A percentile compares a stretch with the other conserved stretches of the same genome.
Conservation (phyloP, 2,888 invertebrate species). For the Dendrolimus pini region DNA sequence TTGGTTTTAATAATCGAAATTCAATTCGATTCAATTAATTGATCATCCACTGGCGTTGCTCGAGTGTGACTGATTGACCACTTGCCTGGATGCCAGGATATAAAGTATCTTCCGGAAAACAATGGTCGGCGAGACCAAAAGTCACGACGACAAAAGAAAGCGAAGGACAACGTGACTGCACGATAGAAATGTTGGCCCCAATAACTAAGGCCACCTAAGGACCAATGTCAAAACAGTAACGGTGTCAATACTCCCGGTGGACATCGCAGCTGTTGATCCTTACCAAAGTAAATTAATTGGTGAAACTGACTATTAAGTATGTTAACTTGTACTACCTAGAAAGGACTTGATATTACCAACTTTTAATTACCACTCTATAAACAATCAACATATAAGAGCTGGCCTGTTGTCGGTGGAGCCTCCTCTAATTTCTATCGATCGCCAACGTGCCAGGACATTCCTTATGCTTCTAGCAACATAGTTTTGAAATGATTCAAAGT, state of each 20-base stretch:
- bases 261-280: constrained; percentile 40
- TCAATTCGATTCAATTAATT: constrained; percentile 22
- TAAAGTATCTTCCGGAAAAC: constrained; percentile 66
- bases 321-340: too few species aligned
- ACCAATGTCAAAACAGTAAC: constrained; percentile 62
- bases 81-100: constrained; percentile 59
- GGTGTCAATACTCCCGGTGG: constrained; percentile 45
- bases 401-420: too few species aligned
- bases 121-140: constrained; percentile 64
- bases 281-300: constrained; percentile 41
- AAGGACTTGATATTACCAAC: too few species aligned
- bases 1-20: constrained; percentile 15
- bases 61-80: constrained; percentile 55
- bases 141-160: constrained; percentile 62
- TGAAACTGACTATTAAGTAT: constrained; percentile 45
- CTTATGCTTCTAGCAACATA: too few species aligned
- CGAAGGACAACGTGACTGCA: constrained; percentile 65
- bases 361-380: too few species aligned
- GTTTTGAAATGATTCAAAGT: too few species aligned
- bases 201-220: constrained; percentile 48
- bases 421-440: too few species aligned
- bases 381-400: too few species aligned
- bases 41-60: constrained; percentile 38
- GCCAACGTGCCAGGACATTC: too few species aligned
- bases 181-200: constrained; percentile 62